These are phyloP conservation scores for Drosophila nigritarsus DNA, from an alignment of 2,888 invertebrate genomes.

Conservation along the genomic window DNA sequence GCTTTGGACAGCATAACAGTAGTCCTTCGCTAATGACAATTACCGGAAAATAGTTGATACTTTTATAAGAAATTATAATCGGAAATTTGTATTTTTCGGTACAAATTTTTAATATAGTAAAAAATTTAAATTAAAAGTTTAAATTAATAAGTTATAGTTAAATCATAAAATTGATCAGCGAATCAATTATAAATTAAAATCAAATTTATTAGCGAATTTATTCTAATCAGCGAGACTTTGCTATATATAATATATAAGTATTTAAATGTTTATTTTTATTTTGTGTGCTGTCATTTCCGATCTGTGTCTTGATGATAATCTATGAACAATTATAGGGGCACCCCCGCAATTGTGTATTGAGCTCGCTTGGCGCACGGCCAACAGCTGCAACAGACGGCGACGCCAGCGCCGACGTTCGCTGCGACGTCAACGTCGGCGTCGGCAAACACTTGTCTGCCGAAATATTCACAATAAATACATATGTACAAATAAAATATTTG, in stretches of 20 bases:
- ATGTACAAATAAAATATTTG: conserved; percentile 24
- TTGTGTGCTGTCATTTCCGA: conserved; percentile 61
- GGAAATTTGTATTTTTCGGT: too few species aligned
- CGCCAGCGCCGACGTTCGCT: conserved; percentile 7
- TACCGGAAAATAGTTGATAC: not conserved
- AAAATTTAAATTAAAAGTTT: too few species aligned
- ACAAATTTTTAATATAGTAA: too few species aligned
- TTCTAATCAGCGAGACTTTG: not conserved
- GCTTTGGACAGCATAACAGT: not conserved
- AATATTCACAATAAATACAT: conserved; percentile 15
- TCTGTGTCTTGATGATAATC: conserved; percentile 34
- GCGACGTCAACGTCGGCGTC: conserved; percentile 2
- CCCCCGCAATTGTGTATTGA: conserved; percentile 50
- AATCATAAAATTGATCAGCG: too few species aligned
- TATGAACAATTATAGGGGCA: conserved; percentile 18
- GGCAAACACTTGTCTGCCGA: conserved; percentile 48
- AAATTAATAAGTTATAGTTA: not conserved
- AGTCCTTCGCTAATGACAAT: not conserved
- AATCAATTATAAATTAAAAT: not conserved
- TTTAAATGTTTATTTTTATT: not conserved
- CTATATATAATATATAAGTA: not conserved
- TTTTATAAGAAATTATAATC: too few species aligned
- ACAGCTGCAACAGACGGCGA: conserved; percentile 20
- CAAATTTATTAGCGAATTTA: not conserved
- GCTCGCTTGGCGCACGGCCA: conserved; percentile 61